phyloP scores from a whole-genome alignment of 2,888 invertebrate genomes.

The Agrochola litura region DNA sequence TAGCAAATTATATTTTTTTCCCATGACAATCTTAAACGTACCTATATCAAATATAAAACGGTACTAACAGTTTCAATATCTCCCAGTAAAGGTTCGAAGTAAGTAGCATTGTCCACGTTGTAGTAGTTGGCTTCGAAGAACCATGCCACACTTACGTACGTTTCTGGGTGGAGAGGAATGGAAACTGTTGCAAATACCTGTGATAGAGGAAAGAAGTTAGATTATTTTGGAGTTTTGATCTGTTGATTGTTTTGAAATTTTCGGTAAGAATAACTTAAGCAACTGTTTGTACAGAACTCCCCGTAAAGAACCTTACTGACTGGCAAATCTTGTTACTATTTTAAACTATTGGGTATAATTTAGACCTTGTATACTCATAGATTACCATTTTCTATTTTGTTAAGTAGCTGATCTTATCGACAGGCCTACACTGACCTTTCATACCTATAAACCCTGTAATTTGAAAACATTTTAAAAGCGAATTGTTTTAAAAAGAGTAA shows the following conservation, averaged over 20 bases:
- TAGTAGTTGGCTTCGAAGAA: constrained; percentile 89
- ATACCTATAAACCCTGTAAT: not conserved
- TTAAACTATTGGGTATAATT: too few species aligned
- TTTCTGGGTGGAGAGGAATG: constrained; percentile 81
- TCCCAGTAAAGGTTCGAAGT: constrained; percentile 83
- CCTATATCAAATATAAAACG: not conserved
- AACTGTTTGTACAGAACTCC: not conserved
- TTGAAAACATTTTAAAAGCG: not conserved
- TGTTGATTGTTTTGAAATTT: not conserved
- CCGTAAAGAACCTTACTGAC: not conserved
- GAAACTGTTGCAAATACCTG: constrained; percentile 87
- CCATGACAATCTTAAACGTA: not conserved
- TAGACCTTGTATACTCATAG: too few species aligned
- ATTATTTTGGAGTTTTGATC: not conserved
- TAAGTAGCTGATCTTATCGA: not conserved
- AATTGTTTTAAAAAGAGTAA: not conserved
- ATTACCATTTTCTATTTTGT: not conserved
- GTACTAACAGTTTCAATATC: constrained; percentile 79
- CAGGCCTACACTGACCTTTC: not conserved
- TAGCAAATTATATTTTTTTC: not conserved
- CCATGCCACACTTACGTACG: constrained; percentile 85
- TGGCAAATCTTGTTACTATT: not conserved
- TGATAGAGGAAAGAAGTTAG: not conserved
- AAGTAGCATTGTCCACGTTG: constrained; percentile 84
- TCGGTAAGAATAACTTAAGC: not conserved